Conservation (phyloP, 1,140 invertebrate genomes). For the Neelides sp. region DNA sequence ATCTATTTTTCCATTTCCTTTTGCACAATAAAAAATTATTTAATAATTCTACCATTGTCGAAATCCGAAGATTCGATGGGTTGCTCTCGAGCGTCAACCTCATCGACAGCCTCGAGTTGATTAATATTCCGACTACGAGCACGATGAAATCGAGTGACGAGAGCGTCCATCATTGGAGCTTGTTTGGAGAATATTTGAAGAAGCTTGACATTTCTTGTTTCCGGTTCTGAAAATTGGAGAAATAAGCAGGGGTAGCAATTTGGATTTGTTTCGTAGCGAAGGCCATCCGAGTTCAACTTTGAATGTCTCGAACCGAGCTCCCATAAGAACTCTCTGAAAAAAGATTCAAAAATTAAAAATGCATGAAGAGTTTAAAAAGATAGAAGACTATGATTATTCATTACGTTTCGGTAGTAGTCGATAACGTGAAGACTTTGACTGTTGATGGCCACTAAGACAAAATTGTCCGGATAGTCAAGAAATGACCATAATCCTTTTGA, state of each 20-base stretch:
- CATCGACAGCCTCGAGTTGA: slow-evolving; percentile 32
- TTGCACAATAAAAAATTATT: slow-evolving; percentile 7
- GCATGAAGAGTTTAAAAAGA: neutral
- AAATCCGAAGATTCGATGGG: slow-evolving; percentile 35
- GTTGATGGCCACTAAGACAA: slow-evolving; percentile 77
- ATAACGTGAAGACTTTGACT: slow-evolving; percentile 74
- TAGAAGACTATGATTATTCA: slow-evolving; percentile 1
- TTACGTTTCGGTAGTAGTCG: slow-evolving; percentile 68
- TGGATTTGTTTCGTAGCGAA: slow-evolving; percentile 63
- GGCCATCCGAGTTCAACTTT: slow-evolving; percentile 65
- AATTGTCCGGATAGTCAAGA: slow-evolving; percentile 69
- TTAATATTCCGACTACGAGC: slow-evolving; percentile 31
- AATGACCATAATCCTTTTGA: slow-evolving; percentile 67
- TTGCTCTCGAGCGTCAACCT: slow-evolving; percentile 32
- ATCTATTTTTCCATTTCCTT: slow-evolving; percentile 25
- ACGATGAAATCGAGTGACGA: slow-evolving; percentile 61
- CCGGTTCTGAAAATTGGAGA: slow-evolving; percentile 70
- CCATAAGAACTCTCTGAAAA: slow-evolving; percentile 63
- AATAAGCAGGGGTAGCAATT: slow-evolving; percentile 81
- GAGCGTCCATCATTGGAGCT: slow-evolving; percentile 78
- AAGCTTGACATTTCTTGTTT: slow-evolving; percentile 70
- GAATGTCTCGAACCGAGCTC: slow-evolving; percentile 57
- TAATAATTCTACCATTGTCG: slow-evolving; percentile 33
- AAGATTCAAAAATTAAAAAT: slow-evolving; percentile 23
- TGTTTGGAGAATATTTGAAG: slow-evolving; percentile 43